Evolutionary conservation across 2,888 invertebrate species (phyloP), one percentile per base, ranked within the genome.

Genomic region (Lasioglossum malachurum): DNA sequence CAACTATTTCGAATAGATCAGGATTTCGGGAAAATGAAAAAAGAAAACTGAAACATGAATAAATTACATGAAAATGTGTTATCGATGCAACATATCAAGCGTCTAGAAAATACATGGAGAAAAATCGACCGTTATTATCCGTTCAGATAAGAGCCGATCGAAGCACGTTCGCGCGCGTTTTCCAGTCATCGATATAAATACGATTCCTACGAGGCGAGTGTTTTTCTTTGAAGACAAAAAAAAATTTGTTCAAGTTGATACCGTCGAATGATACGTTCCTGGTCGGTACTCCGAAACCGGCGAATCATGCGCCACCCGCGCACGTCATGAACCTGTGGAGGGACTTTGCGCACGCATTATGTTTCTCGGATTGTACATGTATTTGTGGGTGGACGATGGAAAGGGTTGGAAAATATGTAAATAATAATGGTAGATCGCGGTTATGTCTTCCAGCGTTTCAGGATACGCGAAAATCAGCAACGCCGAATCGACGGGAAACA

Each of bases 261-360:
- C 46, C 78, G 60, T 35, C 38, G 27, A 38, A 53, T 57, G 31
- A 44, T 80, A 80, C 90, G 84, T 71, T 67, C 89, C 91, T 91
- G 90, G 38, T 23, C 67, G 57, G 64, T 84, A 83, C 82, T 88
- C 80, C 80, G 84, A 91, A 92, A 90, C 80, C 87, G 87, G 80
- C 91, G 92, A 91, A 90, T 92, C 92, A 82, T 86, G 89, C 86
- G 90, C 84, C 88, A 91, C 85, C 86, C 84, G 87, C 89, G 88
- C 88, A 86, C 89, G 88, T 90, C 91, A 90, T 84, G 82, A 83
- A 92, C 89, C 85, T 88, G 87, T 88, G 82, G 88, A 90, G 87
- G 82, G 74, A 88, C 88, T 91, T 92, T 91, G 92, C 91, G 92
- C 92, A 89, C 88, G 90, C 90, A 89, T 80, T 86, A 75, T 84